Percentiles rank a stretch among this genome's conserved stretches.
These are phyloP conservation scores for Bombus waltoni DNA, from an alignment of 1,140 invertebrate genomes.

Conservation along the genomic window DNA sequence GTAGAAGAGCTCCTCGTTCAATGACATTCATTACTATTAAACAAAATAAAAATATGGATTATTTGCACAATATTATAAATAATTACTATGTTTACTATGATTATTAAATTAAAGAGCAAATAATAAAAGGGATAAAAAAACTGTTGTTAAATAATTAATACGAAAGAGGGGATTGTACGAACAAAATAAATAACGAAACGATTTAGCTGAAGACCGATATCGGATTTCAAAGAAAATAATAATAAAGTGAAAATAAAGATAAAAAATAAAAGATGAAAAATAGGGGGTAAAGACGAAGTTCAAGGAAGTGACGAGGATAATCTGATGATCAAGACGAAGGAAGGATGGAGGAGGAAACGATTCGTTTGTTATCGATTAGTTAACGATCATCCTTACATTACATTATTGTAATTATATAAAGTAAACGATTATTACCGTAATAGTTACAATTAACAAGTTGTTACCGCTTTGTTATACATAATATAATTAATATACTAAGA, in stretches of 20 bases:
- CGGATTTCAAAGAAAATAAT: slow-evolving; percentile 34
- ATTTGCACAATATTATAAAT: slow-evolving; percentile 81
- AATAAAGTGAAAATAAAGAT: slow-evolving; percentile 1
- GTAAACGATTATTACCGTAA: slow-evolving; percentile 80
- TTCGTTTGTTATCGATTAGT: slow-evolving; percentile 75
- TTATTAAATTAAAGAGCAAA: slow-evolving; percentile 77
- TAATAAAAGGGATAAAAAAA: slow-evolving; percentile 72
- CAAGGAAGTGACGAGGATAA: slow-evolving; percentile 33
- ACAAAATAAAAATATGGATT: slow-evolving; percentile 74
- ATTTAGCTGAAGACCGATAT: slow-evolving; percentile 58
- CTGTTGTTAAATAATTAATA: slow-evolving; percentile 78
- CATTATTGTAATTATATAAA: slow-evolving; percentile 80
- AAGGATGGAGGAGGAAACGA: slow-evolving; percentile 60
- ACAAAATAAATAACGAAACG: slow-evolving; percentile 36
- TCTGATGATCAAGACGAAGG: slow-evolving; percentile 48
- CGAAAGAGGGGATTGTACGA: slow-evolving; percentile 57
- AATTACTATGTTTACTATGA: slow-evolving; percentile 77
- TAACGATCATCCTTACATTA: slow-evolving; percentile 77
- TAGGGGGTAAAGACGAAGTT: neutral
- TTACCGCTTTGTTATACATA: slow-evolving; percentile 82
- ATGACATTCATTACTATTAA: slow-evolving; percentile 73
- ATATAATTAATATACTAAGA: slow-evolving; percentile 81
- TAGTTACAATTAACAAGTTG: slow-evolving; percentile 81
- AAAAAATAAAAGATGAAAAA: neutral
- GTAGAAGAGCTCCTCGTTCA: slow-evolving; percentile 65